Evolutionary conservation across 1,140 invertebrate species (phyloP), one percentile per base, ranked within the genome.

Genomic region (Limonius californicus): DNA sequence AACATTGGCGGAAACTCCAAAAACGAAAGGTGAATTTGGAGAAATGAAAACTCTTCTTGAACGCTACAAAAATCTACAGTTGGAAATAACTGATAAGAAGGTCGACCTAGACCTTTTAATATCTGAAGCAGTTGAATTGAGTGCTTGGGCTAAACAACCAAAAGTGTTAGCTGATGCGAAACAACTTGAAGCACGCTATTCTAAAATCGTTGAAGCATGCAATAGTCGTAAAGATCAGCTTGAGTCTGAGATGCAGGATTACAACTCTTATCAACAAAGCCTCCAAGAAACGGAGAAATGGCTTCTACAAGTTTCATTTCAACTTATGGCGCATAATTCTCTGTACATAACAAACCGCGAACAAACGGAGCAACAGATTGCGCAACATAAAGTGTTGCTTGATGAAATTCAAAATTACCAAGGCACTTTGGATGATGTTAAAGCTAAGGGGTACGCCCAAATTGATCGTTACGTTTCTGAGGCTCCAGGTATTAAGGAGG

Each of bases 241-340:
- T 0, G 89, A 92, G 69, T 80, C 84, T 39, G 91, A 95, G 78
- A 89, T 95, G 4, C 83, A 89, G 58, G 89, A 93, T 45, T 92
- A 94, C 69, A 91, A 89, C 71, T 82, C 85, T 16, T 98, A 97
- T 72, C 91, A 96, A 63, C 86, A 89, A 70, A 88, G 87, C 9
- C 78, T 97, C 8, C 95, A 97, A 79, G 94, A 97, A 64, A 92
- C 89, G 0, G 95, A 98, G 79, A 97, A 96, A 74, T 98, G 95
- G 95, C 74, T 98, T 18, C 78, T 97, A 16, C 93, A 96, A 79
- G 91, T 94, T 54, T 97, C 94, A 1, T 96, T 97, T 83, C 91
- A 94, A 72, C 79, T 98, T 0, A 97, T 97, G 94, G 91, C 93
- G 0, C 94, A 97, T 71, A 97, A 97, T 76, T 95, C 93, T 0